Evolutionary conservation across 2,888 invertebrate genomes (phyloP), one percentile per base, ranked within the genome.

Genomic region (Malacosoma neustria): DNA sequence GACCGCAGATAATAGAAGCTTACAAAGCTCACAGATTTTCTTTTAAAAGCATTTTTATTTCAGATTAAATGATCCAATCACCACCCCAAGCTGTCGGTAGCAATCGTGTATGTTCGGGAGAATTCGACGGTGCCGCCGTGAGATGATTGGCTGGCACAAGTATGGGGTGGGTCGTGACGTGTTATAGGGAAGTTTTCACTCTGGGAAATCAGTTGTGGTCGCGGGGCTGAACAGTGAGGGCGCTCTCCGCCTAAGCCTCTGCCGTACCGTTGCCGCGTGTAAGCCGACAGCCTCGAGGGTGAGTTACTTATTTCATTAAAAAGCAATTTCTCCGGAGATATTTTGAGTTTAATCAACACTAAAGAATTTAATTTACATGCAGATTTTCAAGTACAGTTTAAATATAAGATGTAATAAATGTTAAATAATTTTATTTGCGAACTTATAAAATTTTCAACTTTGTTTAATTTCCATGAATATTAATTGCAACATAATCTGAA

Each of bases 61-160:
- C 74, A 81, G 81, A 84, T 85, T 85, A 85, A 81, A 81, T 80
- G 77, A 82, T 75, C 82, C 75, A 80, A 81, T 82, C 72, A 69
- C 68, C 80, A 76, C 77, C 75, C 76, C 62, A 54, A 50, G 48
- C 51, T 50, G 49, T 80, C 84, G 81, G 68, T 37, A 45, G 48
- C 46, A 41, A 49, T 71, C 85, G 85, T 63, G 46, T 45, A 49
- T 42, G 50, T 45, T 61, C 84, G 85, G 65, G 46, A 52, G 49
- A 60, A 55, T 64, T 71, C 76, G 75, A 48, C 40, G 37, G 48
- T 44, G 46, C 48, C 48, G 46, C 48, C 51, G 49, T 41, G 41
- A 45, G 46, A 49, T 54, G 65, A 82, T 85, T 84, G 85, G 84
- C 62, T 49, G 58, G 48, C 43, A 39, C 39, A 32, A 48, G 57